These are phyloP conservation scores for Eonycteris spelaea DNA, from an alignment of 2,113 vertebrate genomes.

Conservation along the genomic window DNA sequence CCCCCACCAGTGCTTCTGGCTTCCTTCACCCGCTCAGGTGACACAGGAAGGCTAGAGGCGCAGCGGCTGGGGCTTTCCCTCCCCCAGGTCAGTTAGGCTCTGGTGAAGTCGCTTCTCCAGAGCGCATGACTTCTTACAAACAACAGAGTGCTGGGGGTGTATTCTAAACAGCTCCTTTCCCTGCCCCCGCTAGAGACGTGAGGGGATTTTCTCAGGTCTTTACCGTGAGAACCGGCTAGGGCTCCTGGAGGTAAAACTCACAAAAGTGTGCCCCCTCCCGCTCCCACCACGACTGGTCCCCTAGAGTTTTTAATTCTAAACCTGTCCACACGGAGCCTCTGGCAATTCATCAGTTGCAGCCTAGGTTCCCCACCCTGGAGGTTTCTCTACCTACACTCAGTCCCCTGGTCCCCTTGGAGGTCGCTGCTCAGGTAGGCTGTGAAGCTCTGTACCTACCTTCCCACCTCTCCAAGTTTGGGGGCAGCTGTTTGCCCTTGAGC, in stretches of 20 bases:
- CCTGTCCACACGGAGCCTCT: background rate
- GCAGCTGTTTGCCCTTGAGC: background rate
- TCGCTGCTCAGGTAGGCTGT: background rate
- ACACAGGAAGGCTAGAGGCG: background rate
- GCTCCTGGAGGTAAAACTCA: background rate
- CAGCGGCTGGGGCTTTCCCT: background rate
- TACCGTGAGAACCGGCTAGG: background rate
- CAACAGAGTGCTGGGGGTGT: background rate
- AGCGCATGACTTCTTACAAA: background rate
- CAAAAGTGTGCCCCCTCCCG: background rate
- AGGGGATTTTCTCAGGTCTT: background rate
- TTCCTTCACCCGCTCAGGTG: background rate
- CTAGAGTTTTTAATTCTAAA: background rate
- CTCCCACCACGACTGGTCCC: no score
- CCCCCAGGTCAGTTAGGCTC: background rate
- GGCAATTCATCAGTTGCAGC: rapidly evolving
- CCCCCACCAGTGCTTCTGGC: background rate
- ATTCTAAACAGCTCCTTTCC: background rate
- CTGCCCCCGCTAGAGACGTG: background rate
- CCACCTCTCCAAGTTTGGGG: background rate
- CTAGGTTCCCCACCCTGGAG: background rate
- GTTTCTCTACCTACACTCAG: no score
- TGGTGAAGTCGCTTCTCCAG: background rate
- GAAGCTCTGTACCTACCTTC: background rate
- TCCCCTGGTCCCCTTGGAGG: rapidly evolving